These are phyloP conservation scores for Drosophila azteca DNA, from an alignment of 1,140 invertebrate genomes.

Conservation along the genomic window DNA sequence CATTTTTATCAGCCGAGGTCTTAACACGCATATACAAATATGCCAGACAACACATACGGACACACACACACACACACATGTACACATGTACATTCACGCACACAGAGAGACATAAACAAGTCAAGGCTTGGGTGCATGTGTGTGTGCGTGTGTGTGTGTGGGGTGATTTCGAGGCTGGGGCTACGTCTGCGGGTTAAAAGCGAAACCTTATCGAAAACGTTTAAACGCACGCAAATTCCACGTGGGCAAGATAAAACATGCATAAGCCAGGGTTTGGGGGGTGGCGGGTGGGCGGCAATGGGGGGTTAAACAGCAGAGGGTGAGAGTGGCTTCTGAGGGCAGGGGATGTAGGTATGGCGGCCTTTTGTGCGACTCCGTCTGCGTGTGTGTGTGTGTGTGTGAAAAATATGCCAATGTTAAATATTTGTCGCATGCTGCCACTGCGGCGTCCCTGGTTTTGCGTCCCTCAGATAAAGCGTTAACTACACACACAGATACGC, in stretches of 20 bases:
- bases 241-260: conserved; percentile 80
- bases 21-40: conserved; percentile 79
- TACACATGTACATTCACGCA: conserved; percentile 25
- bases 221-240: conserved; percentile 81
- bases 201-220: conserved; percentile 80
- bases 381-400: conserved; percentile 53
- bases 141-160: conserved; percentile 2
- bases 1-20: conserved; percentile 80
- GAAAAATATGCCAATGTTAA: conserved; percentile 80
- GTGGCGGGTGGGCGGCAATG: conserved; percentile 28
- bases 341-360: conserved; percentile 1
- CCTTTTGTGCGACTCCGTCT: conserved; percentile 12
- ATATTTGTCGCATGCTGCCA: conserved; percentile 74
- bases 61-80: conserved; percentile 17
- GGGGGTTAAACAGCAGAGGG: conserved; percentile 34
- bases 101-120: conserved; percentile 50
- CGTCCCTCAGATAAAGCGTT: conserved; percentile 76
- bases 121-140: conserved; percentile 17
- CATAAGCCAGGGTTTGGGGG: conserved; percentile 63
- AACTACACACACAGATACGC: conserved; percentile 61
- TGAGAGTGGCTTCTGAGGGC: conserved; percentile 24
- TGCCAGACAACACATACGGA: conserved; percentile 34
- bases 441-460: conserved; percentile 57
- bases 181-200: conserved; percentile 74
- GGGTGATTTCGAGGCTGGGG: conserved; percentile 21